A percentile compares a stretch with the other conserved stretches of the same genome.
Conservation (phyloP, 2,797 vertebrate species). For the Florisuga fusca region DNA sequence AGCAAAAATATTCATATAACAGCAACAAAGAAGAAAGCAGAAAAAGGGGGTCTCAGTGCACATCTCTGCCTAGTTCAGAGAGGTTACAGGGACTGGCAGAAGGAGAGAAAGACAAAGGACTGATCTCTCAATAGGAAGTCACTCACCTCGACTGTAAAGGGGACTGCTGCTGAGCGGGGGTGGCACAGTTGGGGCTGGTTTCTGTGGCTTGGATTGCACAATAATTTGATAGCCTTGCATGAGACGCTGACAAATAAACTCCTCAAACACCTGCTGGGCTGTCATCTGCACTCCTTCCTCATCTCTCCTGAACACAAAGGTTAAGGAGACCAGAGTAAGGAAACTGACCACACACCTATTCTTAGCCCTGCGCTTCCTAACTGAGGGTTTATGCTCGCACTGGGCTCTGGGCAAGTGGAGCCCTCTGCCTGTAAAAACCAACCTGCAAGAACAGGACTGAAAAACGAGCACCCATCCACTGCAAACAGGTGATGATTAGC, state of each 20-base stretch:
- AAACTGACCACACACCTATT: background rate
- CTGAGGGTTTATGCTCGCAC: background rate
- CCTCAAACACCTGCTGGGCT: conserved; percentile 95
- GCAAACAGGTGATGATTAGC: background rate
- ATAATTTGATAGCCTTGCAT: conserved; percentile 99
- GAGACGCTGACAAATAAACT: conserved; percentile 96
- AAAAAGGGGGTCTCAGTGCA: background rate
- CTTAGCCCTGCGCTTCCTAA: background rate
- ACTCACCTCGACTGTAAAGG: conserved; percentile 91
- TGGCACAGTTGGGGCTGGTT: conserved; percentile 77
- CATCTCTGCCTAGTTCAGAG: accelerated
- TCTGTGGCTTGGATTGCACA: conserved; percentile 89
- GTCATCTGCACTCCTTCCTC: conserved; percentile 92
- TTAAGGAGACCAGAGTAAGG: conserved; percentile 20
- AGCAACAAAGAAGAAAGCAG: accelerated
- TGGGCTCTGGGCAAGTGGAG: background rate
- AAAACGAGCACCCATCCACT: background rate
- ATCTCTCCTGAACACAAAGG: conserved; percentile 85
- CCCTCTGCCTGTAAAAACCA: background rate
- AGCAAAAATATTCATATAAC: background rate
- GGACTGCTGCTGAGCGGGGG: conserved; percentile 96
- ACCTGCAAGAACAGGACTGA: background rate
- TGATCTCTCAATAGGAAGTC: background rate
- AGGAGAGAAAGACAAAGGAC: background rate
- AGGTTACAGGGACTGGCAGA: background rate